These are phyloP conservation scores for Drosophila biarmipes DNA, from an alignment of 1,140 invertebrate genomes.

Conservation along the genomic window DNA sequence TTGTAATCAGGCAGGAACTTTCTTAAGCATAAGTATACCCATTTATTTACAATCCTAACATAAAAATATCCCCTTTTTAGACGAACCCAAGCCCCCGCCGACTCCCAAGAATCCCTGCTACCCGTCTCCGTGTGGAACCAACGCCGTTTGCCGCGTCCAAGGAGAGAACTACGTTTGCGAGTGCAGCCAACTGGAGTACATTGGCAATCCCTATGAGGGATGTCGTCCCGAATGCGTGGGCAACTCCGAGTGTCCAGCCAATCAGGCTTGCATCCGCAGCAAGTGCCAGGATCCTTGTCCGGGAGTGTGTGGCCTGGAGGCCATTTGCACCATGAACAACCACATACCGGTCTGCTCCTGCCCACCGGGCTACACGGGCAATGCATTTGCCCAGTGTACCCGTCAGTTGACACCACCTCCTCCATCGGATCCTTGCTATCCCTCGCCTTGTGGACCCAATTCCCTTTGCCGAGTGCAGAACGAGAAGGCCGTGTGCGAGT, in stretches of 20 bases:
- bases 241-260: slow-evolving; percentile 86
- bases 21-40: no score
- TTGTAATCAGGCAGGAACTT: no score
- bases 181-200: slow-evolving; percentile 85
- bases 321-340: slow-evolving; percentile 88
- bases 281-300: slow-evolving; percentile 87
- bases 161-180: slow-evolving; percentile 85
- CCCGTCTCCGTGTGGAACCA: slow-evolving; percentile 87
- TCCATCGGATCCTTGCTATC: slow-evolving; percentile 87
- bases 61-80: slow-evolving; percentile 78
- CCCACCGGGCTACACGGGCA: slow-evolving; percentile 87
- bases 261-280: slow-evolving; percentile 86
- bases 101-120: slow-evolving; percentile 86
- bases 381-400: slow-evolving; percentile 88
- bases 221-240: slow-evolving; percentile 88
- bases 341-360: slow-evolving; percentile 89
- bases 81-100: slow-evolving; percentile 61
- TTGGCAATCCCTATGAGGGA: slow-evolving; percentile 86
- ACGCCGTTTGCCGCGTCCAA: slow-evolving; percentile 85
- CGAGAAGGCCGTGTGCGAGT: slow-evolving; percentile 88
- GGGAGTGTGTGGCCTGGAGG: slow-evolving; percentile 86
- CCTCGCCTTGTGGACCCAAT: slow-evolving; percentile 90
- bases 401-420: slow-evolving; percentile 81
- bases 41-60: slow-evolving; percentile 3
- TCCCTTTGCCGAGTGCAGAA: slow-evolving; percentile 88